Percentiles rank a stretch among this genome's conserved stretches.
These are phyloP conservation scores for Paedocypris micromegethes DNA, from an alignment of 2,797 vertebrate species.

Conservation along the genomic window DNA sequence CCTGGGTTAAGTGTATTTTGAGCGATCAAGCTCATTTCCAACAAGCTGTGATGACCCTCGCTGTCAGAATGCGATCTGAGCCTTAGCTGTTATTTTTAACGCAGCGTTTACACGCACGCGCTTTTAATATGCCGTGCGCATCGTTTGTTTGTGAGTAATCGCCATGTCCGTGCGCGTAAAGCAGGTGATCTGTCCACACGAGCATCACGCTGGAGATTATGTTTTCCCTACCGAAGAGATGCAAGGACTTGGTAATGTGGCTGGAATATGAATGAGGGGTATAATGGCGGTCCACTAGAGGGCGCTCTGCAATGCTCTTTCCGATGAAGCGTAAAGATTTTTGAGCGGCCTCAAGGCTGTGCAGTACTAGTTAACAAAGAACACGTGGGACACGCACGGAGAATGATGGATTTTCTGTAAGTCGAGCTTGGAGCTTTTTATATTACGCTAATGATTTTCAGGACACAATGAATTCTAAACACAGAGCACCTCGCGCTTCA, in stretches of 20 bases:
- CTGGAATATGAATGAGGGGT: constrained; percentile 14
- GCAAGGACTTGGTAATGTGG: constrained; percentile 7
- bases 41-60: constrained; percentile 6
- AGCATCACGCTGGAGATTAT: constrained; percentile 7
- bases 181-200: background rate
- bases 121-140: constrained; percentile 16
- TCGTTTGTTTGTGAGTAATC: constrained; percentile 14
- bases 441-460: background rate
- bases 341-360: constrained; percentile 8
- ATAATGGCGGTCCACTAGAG: constrained; percentile 59
- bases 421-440: background rate
- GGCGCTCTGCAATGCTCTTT: constrained; percentile 54
- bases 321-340: background rate
- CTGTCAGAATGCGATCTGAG: background rate
- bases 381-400: constrained; percentile 1
- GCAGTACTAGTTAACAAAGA: constrained; percentile 3
- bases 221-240: constrained; percentile 16
- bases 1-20: constrained; percentile 27
- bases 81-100: constrained; percentile 11
- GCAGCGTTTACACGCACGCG: too few relatives aligned
- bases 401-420: background rate
- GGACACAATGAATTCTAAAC: background rate
- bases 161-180: constrained; percentile 1
- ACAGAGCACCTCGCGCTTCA: background rate
- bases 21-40: constrained; percentile 10